These are phyloP conservation scores for Philypnodon macrostomus DNA, from an alignment of 2,797 vertebrate genomes.

Conservation along the genomic window DNA sequence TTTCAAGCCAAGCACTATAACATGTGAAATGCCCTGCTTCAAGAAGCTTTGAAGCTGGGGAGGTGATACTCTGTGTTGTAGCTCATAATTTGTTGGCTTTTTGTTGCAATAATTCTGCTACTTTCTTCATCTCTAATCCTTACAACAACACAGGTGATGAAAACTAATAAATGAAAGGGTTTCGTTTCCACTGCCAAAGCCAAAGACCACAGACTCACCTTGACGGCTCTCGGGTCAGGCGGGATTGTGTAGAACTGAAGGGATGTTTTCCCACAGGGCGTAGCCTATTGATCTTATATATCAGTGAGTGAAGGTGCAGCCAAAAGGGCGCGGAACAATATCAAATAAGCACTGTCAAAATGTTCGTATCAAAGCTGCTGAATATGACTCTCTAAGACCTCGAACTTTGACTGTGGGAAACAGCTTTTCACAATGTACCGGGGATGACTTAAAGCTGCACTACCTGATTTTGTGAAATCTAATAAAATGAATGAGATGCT, in stretches of 20 bases:
- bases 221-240: constrained; percentile 56
- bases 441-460: too few relatives aligned
- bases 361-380: constrained; percentile 51
- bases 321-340: constrained; percentile 56
- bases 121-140: constrained; percentile 72
- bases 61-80: constrained; percentile 43
- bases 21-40: constrained; percentile 27
- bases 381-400: constrained; percentile 14
- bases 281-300: constrained; percentile 70
- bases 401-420: constrained; percentile 43
- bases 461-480: too few relatives aligned
- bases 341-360: constrained; percentile 58
- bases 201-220: constrained; percentile 77
- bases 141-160: constrained; percentile 68
- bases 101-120: constrained; percentile 61
- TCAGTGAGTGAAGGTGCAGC: constrained; percentile 37
- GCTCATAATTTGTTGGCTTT: constrained; percentile 62
- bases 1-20: neutral
- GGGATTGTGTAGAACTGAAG: constrained; percentile 25
- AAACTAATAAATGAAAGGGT: constrained; percentile 76
- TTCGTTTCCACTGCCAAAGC: constrained; percentile 68
- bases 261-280: constrained; percentile 71
- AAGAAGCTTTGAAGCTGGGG: constrained; percentile 59
- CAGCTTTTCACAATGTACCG: neutral
- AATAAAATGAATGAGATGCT: too few relatives aligned